Conservation (phyloP, 2,888 invertebrate genomes). For the Cyrtodaria siliqua region DNA sequence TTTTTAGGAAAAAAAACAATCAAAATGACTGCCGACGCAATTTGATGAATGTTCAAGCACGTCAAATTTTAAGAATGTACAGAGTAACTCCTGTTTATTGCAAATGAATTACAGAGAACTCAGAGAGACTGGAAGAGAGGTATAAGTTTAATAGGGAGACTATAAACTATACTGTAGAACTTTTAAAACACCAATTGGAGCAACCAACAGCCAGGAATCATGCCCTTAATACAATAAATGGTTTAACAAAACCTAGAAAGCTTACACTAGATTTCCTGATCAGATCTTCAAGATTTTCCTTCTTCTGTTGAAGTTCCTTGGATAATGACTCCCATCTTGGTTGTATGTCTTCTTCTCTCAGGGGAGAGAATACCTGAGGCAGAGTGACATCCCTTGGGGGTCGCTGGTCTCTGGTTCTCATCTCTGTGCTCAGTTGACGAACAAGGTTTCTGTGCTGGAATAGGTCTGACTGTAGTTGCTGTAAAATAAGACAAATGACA, state of each 20-base stretch:
- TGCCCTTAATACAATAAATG: too few species aligned
- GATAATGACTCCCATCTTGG: slow-evolving; percentile 75
- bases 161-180: too few species aligned
- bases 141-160: too few species aligned
- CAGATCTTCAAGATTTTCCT: slow-evolving; percentile 72
- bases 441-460: slow-evolving; percentile 75
- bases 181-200: neutral
- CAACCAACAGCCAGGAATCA: too few species aligned
- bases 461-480: slow-evolving; percentile 77
- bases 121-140: too few species aligned
- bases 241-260: too few species aligned
- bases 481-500: slow-evolving; percentile 35
- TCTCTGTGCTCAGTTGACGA: slow-evolving; percentile 65
- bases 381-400: slow-evolving; percentile 29
- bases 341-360: slow-evolving; percentile 70
- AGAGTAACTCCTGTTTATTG: too few species aligned
- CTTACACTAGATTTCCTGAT: slow-evolving; percentile 68
- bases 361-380: slow-evolving; percentile 30
- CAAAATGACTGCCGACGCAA: too few species aligned
- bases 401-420: slow-evolving; percentile 45
- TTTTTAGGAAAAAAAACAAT: too few species aligned
- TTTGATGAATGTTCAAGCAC: too few species aligned
- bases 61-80: too few species aligned
- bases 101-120: too few species aligned
- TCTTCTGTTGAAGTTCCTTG: slow-evolving; percentile 73